Base-by-base conservation (phyloP, 2,888 invertebrate species). In the Ditula angustiorana region DNA sequence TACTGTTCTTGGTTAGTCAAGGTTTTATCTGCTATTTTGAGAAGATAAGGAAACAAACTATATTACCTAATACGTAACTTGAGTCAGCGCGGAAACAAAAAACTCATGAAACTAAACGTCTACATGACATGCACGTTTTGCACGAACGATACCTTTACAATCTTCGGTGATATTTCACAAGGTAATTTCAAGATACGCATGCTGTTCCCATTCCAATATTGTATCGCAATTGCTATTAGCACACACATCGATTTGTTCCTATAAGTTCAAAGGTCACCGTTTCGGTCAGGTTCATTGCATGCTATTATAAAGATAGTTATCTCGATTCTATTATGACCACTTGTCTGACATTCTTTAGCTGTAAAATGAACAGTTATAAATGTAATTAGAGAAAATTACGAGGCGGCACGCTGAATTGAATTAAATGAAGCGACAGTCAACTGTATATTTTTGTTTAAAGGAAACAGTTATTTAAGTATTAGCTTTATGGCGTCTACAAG, bases 231-330 rank as follows among this genome's bases (percentile, higher is more conserved):
- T 64, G 64, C 35, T 64, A 53, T 64, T 64, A 64, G 64, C 64
- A 64, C 64, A 64, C 64, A 64, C 53, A 59, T 64, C 53, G 64
- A 64, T 64, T 64, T 64, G 64, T 64, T 59, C 64, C 64, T 64
- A 59, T 64, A 64, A 64, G 64, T 64, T 64, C 64, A 64, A 13
- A 64, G 64, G 64, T 64, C 64, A 47, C 13, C 46, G 28, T 64
- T 59, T 59, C 58, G 59, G 64, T 59, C 64, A 64, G 64, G 64
- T 64, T 64, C 58, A 59, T 64, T 64, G 64, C 64, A 47, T 64
- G 59, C 46, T 59, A 28, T 64, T 64, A 58, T 52, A 16, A 59
- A 47, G 64, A 64, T 64, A 53, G 58, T 28, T 64, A 64, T 64
- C 64, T 64, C 37, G 19, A 53, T 47, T 50, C 35, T 53, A 33